Evolutionary conservation across 2,888 invertebrate species (phyloP), one percentile per base, ranked within the genome.

Genomic region (Acronicta leporina): DNA sequence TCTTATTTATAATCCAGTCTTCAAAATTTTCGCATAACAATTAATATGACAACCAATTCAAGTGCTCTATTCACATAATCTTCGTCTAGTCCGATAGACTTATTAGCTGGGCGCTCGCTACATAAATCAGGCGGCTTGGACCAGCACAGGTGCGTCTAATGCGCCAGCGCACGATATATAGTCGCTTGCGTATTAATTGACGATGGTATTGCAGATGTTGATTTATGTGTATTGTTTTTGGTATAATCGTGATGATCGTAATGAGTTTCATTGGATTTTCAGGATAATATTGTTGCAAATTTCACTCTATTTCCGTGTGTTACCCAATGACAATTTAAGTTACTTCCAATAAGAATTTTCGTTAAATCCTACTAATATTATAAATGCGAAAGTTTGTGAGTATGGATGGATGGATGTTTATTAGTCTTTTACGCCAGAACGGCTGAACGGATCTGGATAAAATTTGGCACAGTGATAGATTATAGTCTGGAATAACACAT

Each of bases 111-210:
- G 57, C 54, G 59, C 33, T 44, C 44, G 45, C 49, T 51, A 62
- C 79, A 75, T 76, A 76, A 76, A 76, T 76, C 76, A 68, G 45
- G 25, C 63, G 47, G 76, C 65, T 64, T 60, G 65, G 75, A 43
- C 63, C 46, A 53, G 57, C 68, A 52, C 79, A 80, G 81, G 81
- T 80, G 79, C 59, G 49, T 43, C 52, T 79, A 81, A 80, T 80
- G 81, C 79, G 79, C 79, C 46, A 47, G 71, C 79, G 79, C 79
- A 71, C 79, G 74, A 77, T 79, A 73, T 77, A 77, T 73, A 44
- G 70, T 57, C 65, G 63, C 49, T 46, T 58, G 69, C 63, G 50
- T 77, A 58, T 70, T 70, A 64, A 75, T 75, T 70, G 78, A 77
- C 70, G 69, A 52, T 35, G 59, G 46, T 70, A 74, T 74, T 75